Evolutionary conservation across 2,888 invertebrate species (phyloP).

Genomic region (Eristalis tenax): DNA sequence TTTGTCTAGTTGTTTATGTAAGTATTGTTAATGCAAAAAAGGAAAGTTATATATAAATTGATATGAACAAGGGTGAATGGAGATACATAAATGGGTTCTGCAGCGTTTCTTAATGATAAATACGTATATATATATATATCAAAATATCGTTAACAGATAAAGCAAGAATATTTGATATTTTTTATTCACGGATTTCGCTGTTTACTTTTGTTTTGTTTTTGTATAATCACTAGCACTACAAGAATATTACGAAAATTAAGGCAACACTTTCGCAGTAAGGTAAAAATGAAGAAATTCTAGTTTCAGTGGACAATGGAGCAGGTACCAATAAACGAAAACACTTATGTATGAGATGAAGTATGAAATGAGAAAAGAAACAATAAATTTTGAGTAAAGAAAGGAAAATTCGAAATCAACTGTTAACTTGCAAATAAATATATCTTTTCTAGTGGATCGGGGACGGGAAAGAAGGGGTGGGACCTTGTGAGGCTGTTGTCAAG

Average conservation of each 20-base stretch:
- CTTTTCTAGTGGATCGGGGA: neutral
- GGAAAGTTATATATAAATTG: conserved; percentile 26
- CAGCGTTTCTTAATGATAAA: conserved; percentile 42
- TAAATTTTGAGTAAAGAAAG: conserved; percentile 13
- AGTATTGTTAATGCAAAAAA: conserved; percentile 13
- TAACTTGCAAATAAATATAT: conserved; percentile 1
- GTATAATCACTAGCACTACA: conserved; percentile 75
- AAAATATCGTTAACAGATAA: conserved; percentile 51
- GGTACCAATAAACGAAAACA: conserved; percentile 57
- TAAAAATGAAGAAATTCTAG: conserved; percentile 56
- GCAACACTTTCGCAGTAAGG: conserved; percentile 53
- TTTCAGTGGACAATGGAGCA: conserved; percentile 57
- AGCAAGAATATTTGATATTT: conserved; percentile 46
- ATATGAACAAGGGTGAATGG: conserved; percentile 31
- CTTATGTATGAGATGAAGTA: conserved; percentile 43
- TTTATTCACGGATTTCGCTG: conserved; percentile 16
- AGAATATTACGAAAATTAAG: conserved; percentile 61
- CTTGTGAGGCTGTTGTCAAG: too few species aligned
- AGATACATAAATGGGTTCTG: conserved; percentile 28
- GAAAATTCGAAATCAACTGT: neutral
- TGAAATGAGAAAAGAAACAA: conserved; percentile 37
- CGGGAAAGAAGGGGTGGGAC: neutral
- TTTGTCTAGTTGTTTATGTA: conserved; percentile 25
- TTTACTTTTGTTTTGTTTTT: conserved; percentile 13
- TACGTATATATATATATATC: conserved; percentile 17